phyloP scores from a whole-genome alignment of 2,797 vertebrate species.

The Rousettus madagascariensis region DNA sequence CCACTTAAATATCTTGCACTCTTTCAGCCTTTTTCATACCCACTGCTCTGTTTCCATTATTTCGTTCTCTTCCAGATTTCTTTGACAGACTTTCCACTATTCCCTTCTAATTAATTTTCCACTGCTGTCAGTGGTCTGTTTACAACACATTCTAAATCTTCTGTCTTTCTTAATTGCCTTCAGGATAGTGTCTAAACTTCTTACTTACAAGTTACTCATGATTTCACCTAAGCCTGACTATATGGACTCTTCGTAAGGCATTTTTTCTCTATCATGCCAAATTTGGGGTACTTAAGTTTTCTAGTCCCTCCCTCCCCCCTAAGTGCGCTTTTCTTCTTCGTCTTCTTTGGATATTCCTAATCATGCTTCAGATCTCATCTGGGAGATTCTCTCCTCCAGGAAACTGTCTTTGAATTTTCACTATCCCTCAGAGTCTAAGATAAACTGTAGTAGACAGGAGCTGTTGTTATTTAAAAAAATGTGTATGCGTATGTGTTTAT shows the following conservation, averaged over 20 bases:
- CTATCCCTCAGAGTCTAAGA: background rate
- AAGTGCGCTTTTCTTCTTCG: background rate
- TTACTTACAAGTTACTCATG: background rate
- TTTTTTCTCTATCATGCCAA: background rate
- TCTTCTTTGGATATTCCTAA: background rate
- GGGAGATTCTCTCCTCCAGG: background rate
- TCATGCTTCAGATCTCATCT: background rate
- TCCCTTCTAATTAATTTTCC: background rate
- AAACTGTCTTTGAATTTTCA: background rate
- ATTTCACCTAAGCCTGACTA: background rate
- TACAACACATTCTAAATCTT: background rate
- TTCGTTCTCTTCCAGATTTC: background rate
- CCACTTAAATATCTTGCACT: background rate
- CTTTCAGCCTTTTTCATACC: background rate
- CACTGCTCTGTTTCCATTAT: background rate
- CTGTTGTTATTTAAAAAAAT: background rate
- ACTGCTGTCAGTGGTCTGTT: background rate
- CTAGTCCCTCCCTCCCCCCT: background rate
- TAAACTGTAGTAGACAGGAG: background rate
- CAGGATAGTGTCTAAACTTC: background rate
- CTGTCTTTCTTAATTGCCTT: background rate
- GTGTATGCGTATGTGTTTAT: background rate
- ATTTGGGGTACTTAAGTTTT: background rate
- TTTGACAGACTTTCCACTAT: background rate
- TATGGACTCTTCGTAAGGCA: background rate